A percentile compares a stretch with the other conserved stretches of the same genome.
Evolutionary conservation across 2,113 vertebrate genomes (phyloP).

Genomic region (Blennius ocellaris): DNA sequence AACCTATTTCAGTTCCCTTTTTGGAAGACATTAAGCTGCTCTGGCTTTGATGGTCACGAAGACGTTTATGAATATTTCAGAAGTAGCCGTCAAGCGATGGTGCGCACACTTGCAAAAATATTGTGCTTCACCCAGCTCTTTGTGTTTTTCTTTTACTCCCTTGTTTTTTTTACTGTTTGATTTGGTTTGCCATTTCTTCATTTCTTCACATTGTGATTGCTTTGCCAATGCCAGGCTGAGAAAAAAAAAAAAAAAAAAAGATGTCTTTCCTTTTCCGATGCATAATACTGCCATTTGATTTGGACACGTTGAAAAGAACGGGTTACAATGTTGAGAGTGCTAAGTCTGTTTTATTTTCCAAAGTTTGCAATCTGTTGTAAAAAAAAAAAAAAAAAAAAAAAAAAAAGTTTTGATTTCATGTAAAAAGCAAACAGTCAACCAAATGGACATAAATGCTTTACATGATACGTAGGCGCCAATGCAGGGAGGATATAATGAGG

Average conservation of each 20-base stretch:
- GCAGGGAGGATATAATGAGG: constrained; percentile 38
- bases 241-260: constrained; percentile 62
- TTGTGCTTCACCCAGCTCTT: constrained; percentile 54
- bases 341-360: constrained; percentile 76
- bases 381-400: too few relatives aligned
- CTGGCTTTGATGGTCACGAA: constrained; percentile 51
- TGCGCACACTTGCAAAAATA: constrained; percentile 58
- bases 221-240: constrained; percentile 59
- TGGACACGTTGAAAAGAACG: constrained; percentile 67
- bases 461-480: constrained; percentile 43
- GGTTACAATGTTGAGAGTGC: constrained; percentile 72
- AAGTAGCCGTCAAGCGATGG: constrained; percentile 55
- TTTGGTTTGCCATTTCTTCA: constrained; percentile 40
- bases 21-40: constrained; percentile 64
- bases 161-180: constrained; percentile 9
- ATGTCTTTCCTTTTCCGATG: constrained; percentile 77
- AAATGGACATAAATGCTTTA: constrained; percentile 66
- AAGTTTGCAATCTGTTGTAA: constrained; percentile 31
- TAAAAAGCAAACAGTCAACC: constrained; percentile 52
- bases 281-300: constrained; percentile 79
- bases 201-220: constrained; percentile 57
- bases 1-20: constrained; percentile 44
- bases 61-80: constrained; percentile 72
- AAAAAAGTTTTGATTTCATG: constrained; percentile 31
- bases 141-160: constrained; percentile 37